A percentile compares a stretch with the other conserved stretches of the same genome.
These are phyloP conservation scores for Lithosia quadra DNA, from an alignment of 2,888 invertebrate genomes.

Conservation along the genomic window DNA sequence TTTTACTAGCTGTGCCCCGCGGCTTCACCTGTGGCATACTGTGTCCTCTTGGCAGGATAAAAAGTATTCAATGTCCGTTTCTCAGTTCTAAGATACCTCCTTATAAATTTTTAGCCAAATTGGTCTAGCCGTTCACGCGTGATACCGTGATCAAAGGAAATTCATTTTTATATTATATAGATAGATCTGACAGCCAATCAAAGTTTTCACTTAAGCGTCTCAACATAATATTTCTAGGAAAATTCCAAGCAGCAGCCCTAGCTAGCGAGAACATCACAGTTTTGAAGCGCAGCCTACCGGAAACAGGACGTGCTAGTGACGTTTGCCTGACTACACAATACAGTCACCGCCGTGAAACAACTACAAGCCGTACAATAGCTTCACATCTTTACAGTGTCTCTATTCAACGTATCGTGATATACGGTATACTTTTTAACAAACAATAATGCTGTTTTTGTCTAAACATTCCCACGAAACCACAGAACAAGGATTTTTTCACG, in stretches of 20 bases:
- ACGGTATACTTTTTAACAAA: not conserved
- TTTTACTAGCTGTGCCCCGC: too few relatives aligned
- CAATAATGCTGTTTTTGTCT: not conserved
- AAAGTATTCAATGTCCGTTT: too few relatives aligned
- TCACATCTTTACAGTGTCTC: conserved; percentile 56
- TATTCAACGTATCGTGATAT: conserved; percentile 41
- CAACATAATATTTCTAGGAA: not conserved
- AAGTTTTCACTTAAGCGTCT: not conserved
- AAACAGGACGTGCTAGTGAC: conserved; percentile 70
- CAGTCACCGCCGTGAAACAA: conserved; percentile 57
- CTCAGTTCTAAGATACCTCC: too few relatives aligned
- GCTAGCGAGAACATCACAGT: conserved; percentile 50
- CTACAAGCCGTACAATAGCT: conserved; percentile 54
- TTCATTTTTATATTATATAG: too few relatives aligned
- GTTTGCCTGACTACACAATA: conserved; percentile 65
- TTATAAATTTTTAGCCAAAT: too few relatives aligned
- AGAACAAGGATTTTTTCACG: too few relatives aligned
- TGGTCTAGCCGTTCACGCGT: too few relatives aligned
- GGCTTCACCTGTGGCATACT: too few relatives aligned
- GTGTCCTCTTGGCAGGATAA: too few relatives aligned
- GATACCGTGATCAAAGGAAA: too few relatives aligned
- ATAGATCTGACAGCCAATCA: not conserved
- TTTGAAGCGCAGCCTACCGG: conserved; percentile 65
- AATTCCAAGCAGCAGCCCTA: conserved; percentile 35
- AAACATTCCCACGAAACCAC: too few relatives aligned